Base-by-base conservation (phyloP, 1,140 invertebrate species). In the Drosophila novamexicana region DNA sequence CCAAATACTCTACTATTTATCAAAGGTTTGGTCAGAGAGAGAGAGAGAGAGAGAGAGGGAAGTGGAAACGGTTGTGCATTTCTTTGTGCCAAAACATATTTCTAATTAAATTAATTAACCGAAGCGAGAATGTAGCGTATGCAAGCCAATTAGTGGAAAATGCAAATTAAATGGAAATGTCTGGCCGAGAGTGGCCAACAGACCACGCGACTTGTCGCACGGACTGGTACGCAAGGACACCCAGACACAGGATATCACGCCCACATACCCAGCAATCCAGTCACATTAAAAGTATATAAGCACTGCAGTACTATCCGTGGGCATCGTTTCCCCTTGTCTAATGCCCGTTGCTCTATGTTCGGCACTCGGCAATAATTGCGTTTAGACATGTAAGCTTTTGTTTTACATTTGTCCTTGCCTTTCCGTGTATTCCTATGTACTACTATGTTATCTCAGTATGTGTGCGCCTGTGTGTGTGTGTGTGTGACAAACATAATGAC, bases 141-240 rank as follows among this genome's bases (percentile, higher is more conserved):
- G 81, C 77, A 72, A 78, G 84, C 84, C 80, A 88, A 88, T 88
- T 84, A 88, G 84, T 75, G 80, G 73, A 89, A 88, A 89, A 89
- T 89, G 84, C 80, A 89, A 88, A 89, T 89, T 83, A 88, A 88
- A 88, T 88, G 77, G 80, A 88, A 88, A 88, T 88, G 77, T 89
- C 80, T 83, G 70, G 70, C 57, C 44, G 74, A 75, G 74, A 65
- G 74, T 76, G 70, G 36, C 54, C 45, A 54, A 37, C 14, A 45
- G 68, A 54, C 14, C 34, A 18, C 39, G 29, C 29, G 45, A 47
- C 40, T 32, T 10, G 39, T 37, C 39, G 16, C 8, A 36, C 29
- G 22, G 22, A 12, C 7, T 0, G 8, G 7, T n/a, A 36, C 18
- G 6, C 14, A 42, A 10, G 7, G 37, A 32, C 29, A 50, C 22